Conservation (phyloP, 2,797 vertebrate species). For the Gymnopithys bicolor region DNA sequence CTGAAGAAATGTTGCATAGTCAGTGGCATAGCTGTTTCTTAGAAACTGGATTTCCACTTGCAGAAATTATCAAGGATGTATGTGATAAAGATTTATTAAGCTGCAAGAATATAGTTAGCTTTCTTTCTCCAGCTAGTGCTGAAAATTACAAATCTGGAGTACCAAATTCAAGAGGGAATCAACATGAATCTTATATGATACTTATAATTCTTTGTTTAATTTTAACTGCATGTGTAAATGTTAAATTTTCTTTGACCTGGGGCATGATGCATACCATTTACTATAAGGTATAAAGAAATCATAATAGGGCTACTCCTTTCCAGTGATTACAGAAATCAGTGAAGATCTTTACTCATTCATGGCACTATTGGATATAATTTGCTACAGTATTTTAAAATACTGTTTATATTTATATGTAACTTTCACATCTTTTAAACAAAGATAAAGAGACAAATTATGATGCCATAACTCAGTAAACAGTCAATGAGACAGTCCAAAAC, state of each 20-base stretch:
- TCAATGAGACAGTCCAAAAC: background rate
- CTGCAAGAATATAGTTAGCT: background rate
- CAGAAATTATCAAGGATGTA: conserved; percentile 9
- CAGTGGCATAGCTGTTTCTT: background rate
- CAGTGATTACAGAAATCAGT: background rate
- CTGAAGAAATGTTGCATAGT: background rate
- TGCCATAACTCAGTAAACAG: background rate
- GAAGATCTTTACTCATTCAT: background rate
- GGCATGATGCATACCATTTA: background rate
- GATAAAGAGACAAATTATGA: background rate
- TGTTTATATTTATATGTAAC: background rate
- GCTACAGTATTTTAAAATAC: background rate
- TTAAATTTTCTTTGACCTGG: background rate
- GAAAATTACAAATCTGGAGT: background rate
- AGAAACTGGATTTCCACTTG: background rate
- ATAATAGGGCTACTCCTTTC: background rate
- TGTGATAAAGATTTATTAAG: background rate
- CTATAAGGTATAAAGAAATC: background rate
- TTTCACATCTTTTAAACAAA: background rate
- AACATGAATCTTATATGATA: background rate
- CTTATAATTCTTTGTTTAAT: background rate
- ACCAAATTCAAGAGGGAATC: background rate
- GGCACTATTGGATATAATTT: background rate
- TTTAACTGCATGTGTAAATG: background rate
- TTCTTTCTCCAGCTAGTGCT: background rate